Evolutionary conservation across 1,140 invertebrate genomes (phyloP).

Genomic region (Callitettix versicolor): DNA sequence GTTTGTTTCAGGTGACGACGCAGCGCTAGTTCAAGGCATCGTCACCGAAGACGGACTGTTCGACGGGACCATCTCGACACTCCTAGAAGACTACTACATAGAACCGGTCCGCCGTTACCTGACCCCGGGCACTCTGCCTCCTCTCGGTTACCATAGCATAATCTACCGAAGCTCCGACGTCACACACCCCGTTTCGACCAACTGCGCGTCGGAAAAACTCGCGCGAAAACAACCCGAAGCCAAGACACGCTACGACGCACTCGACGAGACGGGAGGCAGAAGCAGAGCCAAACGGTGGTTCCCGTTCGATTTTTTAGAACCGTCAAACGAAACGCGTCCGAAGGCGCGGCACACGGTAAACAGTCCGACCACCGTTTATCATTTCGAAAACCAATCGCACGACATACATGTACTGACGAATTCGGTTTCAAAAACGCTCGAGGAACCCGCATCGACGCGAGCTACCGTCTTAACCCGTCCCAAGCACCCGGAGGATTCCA

Average conservation of each 20-base stretch:
- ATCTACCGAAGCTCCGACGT: conserved; percentile 77
- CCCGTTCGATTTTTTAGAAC: background rate
- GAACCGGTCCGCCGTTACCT: conserved; percentile 71
- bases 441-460: background rate
- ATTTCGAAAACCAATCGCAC: conserved; percentile 5
- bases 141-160: conserved; percentile 59
- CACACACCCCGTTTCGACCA: conserved; percentile 25
- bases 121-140: conserved; percentile 25
- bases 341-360: background rate
- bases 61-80: conserved; percentile 74
- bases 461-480: too few species aligned
- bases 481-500: too few species aligned
- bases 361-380: conserved; percentile 8
- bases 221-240: background rate
- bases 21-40: conserved; percentile 72
- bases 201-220: conserved; percentile 16
- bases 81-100: conserved; percentile 69
- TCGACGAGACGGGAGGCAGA: background rate
- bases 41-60: conserved; percentile 78
- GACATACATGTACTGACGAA: background rate
- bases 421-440: background rate
- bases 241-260: background rate
- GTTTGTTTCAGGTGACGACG: conserved; percentile 64
- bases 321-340: background rate
- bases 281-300: background rate